Evolutionary conservation across 2,113 vertebrate species (phyloP), one percentile per base, ranked within the genome.

Genomic region (Benitochromis conjunctus): DNA sequence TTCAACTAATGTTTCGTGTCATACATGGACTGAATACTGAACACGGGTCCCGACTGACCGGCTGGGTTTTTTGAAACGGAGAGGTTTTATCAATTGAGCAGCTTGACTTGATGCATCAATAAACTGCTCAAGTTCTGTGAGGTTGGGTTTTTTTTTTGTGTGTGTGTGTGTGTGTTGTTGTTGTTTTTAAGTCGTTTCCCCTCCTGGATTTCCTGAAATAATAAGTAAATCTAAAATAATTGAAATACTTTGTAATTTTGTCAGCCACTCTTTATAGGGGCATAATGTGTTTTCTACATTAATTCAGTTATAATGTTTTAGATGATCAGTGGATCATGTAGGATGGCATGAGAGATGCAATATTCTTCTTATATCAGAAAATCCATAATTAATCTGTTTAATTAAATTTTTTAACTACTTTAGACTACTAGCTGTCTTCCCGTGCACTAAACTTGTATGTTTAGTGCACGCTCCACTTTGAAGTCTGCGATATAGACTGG

Each of bases 101-200:
- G 41, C 79, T 89, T 85, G 29, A 80, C 84, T 82, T 76, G 5
- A 82, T 71, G 54, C 36, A 64, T 82, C 86, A 91, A 66, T 88
- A 82, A 76, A 2, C 54, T 11, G 9, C 53, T 78, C 29, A 64
- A 80, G 57, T 46, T 48, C n/a, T 64, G 51, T 29, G 48, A 57
- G 13, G 9, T n/a, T n/a, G n/a, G 4, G 7, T 51, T 55, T 55
- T 5, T 54, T 4, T 5, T 26, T 11, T 11, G n/a, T n/a, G n/a
- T n/a, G n/a, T n/a, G n/a, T n/a, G n/a, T n/a, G n/a, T n/a, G n/a
- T n/a, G n/a, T n/a, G n/a, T n/a, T n/a, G n/a, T n/a, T n/a, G n/a
- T n/a, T n/a, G n/a, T 51, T 55, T 64, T 5, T 36, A 36, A 60
- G 41, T 41, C 19, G 12, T 21, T n/a, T 58, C 6, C 26, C 57